Evolutionary conservation across 2,888 invertebrate genomes (phyloP), one percentile per base, ranked within the genome.

Genomic region (Dioctria linearis): DNA sequence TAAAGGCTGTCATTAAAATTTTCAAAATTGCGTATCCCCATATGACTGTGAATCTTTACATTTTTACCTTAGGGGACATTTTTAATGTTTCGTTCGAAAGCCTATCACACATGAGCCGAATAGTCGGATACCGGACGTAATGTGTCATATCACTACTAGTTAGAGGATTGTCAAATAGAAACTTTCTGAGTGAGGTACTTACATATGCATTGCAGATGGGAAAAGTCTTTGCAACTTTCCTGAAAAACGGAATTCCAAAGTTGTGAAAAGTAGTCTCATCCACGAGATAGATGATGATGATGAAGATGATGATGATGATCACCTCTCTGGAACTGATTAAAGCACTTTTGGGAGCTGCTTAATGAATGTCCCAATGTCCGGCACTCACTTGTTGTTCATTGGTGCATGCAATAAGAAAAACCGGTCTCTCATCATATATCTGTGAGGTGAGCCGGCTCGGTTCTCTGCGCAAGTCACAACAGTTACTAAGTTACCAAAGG

Each of bases 401-500:
- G 40, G 57, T 73, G 57, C 57, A 42, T 57, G 57, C 73, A 73
- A 59, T n/a, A 13, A 25, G 42, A 59, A 13, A 6, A 73, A 73
- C 73, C 57, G 73, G 73, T 59, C 57, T 49, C 42, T 39, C 11
- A 8, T 54, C 49, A 46, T 46, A 46, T 46, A 54, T 11, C 11
- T 54, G 54, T n/a, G 11, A 40, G 40, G 73, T 13, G 59, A 69
- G 69, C 51, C 42, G 57, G 40, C 73, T 57, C 67, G 43, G 43
- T 25, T 11, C 54, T 46, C 49, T 46, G 25, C 73, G 42, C 40
- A 46, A 46, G 5, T 46, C 49, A 46, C 73, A 73, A 59, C 73
- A 37, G 73, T 73, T 73, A 57, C 57, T 37, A 59, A 40, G 59
- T 73, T 73, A 57, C 73, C 42, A 57, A 40, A 73, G 73, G 73